A percentile compares a stretch with the other conserved stretches of the same genome.
Evolutionary conservation across 2,113 vertebrate genomes (phyloP).

Genomic region (Rissa tridactyla): DNA sequence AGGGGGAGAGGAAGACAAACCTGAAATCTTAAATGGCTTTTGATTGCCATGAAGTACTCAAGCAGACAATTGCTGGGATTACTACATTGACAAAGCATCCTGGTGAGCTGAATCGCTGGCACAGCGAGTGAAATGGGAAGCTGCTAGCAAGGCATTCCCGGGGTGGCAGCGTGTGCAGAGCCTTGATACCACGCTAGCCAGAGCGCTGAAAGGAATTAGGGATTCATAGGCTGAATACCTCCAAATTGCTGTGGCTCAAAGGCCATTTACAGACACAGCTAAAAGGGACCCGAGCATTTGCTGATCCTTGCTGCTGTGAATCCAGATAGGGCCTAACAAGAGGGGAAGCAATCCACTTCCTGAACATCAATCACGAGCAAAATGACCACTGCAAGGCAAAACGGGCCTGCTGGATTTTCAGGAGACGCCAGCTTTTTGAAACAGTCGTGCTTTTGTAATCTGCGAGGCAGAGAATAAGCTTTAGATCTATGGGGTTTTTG

Average conservation of each 20-base stretch:
- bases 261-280: constrained; percentile 44
- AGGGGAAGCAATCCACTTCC: constrained; percentile 68
- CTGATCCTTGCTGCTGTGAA: constrained; percentile 49
- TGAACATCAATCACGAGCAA: constrained; percentile 49
- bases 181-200: constrained; percentile 18
- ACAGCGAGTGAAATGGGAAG: constrained; percentile 42
- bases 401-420: background rate
- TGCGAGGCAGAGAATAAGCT: background rate
- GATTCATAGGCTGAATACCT: constrained; percentile 59
- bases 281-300: constrained; percentile 18
- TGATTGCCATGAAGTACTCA: constrained; percentile 52
- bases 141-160: constrained; percentile 62
- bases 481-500: background rate
- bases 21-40: constrained; percentile 60
- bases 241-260: constrained; percentile 50
- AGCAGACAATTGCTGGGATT: constrained; percentile 57
- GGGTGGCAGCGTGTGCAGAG: constrained; percentile 57
- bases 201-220: constrained; percentile 44
- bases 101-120: constrained; percentile 63
- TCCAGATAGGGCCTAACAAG: constrained; percentile 50
- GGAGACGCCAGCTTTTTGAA: background rate
- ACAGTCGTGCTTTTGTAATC: constrained; percentile 48
- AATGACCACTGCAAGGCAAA: constrained; percentile 50
- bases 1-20: constrained; percentile 44
- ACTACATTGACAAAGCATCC: constrained; percentile 63